Percentiles rank a stretch among this genome's conserved stretches.
These are phyloP conservation scores for Pseudomyrmex flavicornis DNA, from an alignment of 1,140 invertebrate genomes.

Conservation along the genomic window DNA sequence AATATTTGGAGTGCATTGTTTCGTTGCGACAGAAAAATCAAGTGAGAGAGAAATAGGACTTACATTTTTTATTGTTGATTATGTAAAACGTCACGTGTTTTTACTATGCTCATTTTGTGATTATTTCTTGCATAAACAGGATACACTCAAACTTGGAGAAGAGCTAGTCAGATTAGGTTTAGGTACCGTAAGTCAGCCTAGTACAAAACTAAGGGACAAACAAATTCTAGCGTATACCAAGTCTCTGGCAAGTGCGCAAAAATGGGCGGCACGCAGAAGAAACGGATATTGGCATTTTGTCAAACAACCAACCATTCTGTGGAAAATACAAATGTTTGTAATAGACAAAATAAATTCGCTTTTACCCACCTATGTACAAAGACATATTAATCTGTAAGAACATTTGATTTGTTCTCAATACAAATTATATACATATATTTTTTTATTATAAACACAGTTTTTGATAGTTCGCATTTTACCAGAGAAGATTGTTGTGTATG, in stretches of 20 bases:
- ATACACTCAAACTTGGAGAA: constrained; percentile 79
- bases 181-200: constrained; percentile 76
- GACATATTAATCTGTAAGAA: constrained; percentile 72
- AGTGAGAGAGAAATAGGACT: constrained; percentile 61
- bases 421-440: constrained; percentile 39
- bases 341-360: constrained; percentile 71
- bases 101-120: not conserved
- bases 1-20: constrained; percentile 84
- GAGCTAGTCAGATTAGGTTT: constrained; percentile 85
- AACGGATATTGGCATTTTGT: constrained; percentile 85
- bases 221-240: constrained; percentile 78
- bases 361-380: constrained; percentile 69
- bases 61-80: not conserved
- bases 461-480: constrained; percentile 9
- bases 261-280: constrained; percentile 81
- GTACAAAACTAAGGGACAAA: constrained; percentile 70
- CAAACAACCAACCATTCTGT: constrained; percentile 79
- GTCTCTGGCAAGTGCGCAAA: constrained; percentile 80
- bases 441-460: constrained; percentile 24
- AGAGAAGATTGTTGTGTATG: constrained; percentile 20
- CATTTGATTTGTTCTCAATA: constrained; percentile 7
- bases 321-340: constrained; percentile 75
- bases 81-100: constrained; percentile 15
- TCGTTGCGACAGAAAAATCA: constrained; percentile 79
- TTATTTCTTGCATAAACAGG: constrained; percentile 61